phyloP scores from a whole-genome alignment of 2,888 invertebrate genomes.

The Leucophenga maculata region DNA sequence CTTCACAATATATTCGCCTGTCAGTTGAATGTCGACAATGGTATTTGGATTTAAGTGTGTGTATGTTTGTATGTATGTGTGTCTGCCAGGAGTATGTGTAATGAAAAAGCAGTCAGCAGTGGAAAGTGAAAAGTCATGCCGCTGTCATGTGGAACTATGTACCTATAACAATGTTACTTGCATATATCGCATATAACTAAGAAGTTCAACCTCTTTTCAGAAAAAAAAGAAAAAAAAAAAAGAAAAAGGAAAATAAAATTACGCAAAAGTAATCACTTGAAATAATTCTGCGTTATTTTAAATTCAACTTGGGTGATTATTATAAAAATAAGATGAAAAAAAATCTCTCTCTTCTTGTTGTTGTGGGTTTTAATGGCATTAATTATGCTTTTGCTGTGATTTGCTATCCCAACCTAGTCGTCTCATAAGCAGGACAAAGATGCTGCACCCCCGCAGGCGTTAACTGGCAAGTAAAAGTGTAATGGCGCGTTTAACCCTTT shows the following conservation, averaged over 20 bases:
- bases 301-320: not conserved
- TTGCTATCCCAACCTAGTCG: not conserved
- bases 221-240: too few relatives aligned
- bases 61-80: not conserved
- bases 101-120: not conserved
- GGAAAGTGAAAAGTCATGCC: slow-evolving; percentile 9
- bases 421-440: slow-evolving; percentile 1
- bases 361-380: slow-evolving; percentile 17
- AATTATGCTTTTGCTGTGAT: slow-evolving; percentile 23
- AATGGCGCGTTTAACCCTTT: slow-evolving; percentile 21
- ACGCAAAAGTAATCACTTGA: not conserved
- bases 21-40: too few relatives aligned
- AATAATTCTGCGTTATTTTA: not conserved
- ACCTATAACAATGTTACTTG: too few relatives aligned
- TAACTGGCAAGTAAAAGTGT: slow-evolving; percentile 18
- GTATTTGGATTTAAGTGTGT: not conserved
- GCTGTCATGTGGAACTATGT: not conserved
- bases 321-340: not conserved
- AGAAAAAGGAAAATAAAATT: too few relatives aligned
- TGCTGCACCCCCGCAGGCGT: not conserved
- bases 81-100: not conserved
- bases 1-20: too few relatives aligned
- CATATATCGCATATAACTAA: too few relatives aligned
- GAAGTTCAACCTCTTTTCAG: too few relatives aligned
- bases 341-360: too few relatives aligned